Percentiles rank a stretch among this genome's conserved stretches.
These are phyloP conservation scores for Tor tambroides DNA, from an alignment of 2,113 vertebrate species.

Conservation along the genomic window DNA sequence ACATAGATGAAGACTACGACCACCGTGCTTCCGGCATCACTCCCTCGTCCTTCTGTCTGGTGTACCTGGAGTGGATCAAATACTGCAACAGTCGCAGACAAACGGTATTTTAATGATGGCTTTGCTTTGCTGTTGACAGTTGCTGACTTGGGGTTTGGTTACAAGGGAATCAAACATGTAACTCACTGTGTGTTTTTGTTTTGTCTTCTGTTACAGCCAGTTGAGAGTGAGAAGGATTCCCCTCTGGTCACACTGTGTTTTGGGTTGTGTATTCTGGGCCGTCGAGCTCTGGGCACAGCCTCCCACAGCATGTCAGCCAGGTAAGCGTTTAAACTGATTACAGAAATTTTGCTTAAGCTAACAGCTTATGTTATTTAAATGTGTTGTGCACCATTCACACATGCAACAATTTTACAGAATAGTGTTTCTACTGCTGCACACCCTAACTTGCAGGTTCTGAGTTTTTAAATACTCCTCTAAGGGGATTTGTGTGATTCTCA, in stretches of 20 bases:
- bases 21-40: slow-evolving; percentile 86
- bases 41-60: slow-evolving; percentile 81
- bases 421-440: background rate
- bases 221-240: slow-evolving; percentile 85
- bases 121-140: background rate
- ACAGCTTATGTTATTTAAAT: background rate
- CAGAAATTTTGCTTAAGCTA: background rate
- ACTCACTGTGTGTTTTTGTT: slow-evolving; percentile 1
- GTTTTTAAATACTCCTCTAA: background rate
- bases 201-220: slow-evolving; percentile 71
- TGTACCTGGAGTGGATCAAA: slow-evolving; percentile 91
- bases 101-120: slow-evolving; percentile 69
- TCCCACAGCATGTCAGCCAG: slow-evolving; percentile 93
- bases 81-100: slow-evolving; percentile 86
- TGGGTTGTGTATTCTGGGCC: slow-evolving; percentile 86
- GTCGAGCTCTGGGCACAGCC: slow-evolving; percentile 86
- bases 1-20: slow-evolving; percentile 91
- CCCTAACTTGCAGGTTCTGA: background rate
- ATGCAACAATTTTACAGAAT: background rate
- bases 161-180: background rate
- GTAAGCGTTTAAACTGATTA: slow-evolving; percentile 62
- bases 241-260: slow-evolving; percentile 87
- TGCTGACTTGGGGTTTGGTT: background rate
- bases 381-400: background rate
- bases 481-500: background rate